Conservation (phyloP, 2,797 vertebrate genomes). For the Lemur catta region DNA sequence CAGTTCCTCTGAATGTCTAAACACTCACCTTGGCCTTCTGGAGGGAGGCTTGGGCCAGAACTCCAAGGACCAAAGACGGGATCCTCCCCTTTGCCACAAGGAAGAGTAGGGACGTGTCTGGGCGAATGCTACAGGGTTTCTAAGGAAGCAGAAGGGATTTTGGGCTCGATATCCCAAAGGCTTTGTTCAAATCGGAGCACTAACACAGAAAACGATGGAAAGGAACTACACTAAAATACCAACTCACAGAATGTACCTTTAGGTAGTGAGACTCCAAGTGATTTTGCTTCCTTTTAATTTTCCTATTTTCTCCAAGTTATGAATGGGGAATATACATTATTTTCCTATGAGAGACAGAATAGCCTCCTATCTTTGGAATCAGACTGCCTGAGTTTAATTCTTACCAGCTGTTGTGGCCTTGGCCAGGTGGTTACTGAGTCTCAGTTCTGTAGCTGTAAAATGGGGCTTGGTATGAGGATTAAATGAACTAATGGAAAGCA, state of each 20-base stretch:
- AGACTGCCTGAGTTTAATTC: background rate
- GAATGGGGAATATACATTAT: background rate
- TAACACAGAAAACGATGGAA: background rate
- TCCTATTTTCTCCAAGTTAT: background rate
- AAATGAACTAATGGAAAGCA: background rate
- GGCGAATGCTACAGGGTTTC: background rate
- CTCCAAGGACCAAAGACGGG: background rate
- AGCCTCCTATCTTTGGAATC: background rate
- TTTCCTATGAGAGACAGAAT: conserved; percentile 19
- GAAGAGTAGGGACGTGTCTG: background rate
- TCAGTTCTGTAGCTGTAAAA: background rate
- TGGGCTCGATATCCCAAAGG: background rate
- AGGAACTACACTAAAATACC: background rate
- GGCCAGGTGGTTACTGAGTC: background rate
- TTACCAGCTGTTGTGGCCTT: background rate
- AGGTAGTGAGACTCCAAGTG: background rate
- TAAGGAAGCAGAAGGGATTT: conserved; percentile 42
- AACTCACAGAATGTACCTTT: background rate
- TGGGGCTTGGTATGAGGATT: background rate
- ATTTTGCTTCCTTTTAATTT: background rate
- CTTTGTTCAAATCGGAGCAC: background rate
- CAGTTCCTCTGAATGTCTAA: background rate
- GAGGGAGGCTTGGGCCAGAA: background rate
- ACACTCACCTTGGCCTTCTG: background rate
- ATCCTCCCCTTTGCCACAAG: background rate